These are phyloP conservation scores for Microcebus jonahi DNA, from an alignment of 2,113 vertebrate genomes.

Conservation along the genomic window DNA sequence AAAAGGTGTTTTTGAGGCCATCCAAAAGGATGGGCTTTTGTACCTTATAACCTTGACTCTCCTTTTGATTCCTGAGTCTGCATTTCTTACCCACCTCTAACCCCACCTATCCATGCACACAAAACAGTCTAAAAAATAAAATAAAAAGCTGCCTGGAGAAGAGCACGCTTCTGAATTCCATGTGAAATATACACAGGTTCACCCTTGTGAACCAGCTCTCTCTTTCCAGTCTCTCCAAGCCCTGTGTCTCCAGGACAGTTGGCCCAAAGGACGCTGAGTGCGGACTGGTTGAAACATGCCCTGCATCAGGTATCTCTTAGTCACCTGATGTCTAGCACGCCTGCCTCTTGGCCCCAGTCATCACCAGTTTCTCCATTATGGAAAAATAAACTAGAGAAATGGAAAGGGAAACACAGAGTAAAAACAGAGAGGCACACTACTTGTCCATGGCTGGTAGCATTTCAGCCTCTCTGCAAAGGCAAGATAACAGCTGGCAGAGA, in stretches of 20 bases:
- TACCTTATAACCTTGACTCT: not conserved
- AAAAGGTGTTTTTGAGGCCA: not conserved
- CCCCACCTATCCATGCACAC: not conserved
- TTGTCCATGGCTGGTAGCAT: not conserved
- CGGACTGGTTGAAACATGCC: not conserved
- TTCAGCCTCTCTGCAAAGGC: slow-evolving; percentile 6
- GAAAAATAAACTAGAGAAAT: slow-evolving; percentile 39
- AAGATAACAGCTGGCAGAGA: slow-evolving; percentile 61
- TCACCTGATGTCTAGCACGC: slow-evolving; percentile 25
- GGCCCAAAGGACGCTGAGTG: not conserved
- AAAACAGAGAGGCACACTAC: not conserved
- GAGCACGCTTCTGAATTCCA: not conserved
- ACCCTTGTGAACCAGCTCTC: not conserved
- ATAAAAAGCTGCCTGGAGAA: not conserved
- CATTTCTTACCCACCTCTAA: not conserved
- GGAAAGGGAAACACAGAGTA: not conserved
- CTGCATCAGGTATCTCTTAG: rapidly evolving
- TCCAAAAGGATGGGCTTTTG: not conserved
- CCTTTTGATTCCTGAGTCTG: not conserved
- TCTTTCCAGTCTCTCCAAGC: not conserved
- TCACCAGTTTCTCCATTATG: slow-evolving; percentile 22
- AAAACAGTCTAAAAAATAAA: not conserved
- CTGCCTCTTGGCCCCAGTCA: not conserved
- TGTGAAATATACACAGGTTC: not conserved
- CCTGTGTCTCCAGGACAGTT: not conserved